Evolutionary conservation across 2,888 invertebrate species (phyloP), one percentile per base, ranked within the genome.

Genomic region (Ischnura elegans): DNA sequence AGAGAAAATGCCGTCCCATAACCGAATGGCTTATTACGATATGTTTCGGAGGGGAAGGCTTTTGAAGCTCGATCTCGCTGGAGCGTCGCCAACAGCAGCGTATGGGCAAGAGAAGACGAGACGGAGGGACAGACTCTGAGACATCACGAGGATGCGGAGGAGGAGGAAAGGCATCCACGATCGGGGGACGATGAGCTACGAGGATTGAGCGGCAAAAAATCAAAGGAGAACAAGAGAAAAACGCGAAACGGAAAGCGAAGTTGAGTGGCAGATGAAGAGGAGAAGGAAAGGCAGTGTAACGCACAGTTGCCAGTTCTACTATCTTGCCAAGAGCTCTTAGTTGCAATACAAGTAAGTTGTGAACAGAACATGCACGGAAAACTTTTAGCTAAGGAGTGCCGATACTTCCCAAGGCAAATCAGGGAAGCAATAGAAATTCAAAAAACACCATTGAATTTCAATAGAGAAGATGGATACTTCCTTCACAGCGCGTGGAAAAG

Each of bases 201-300:
- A 25, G 76, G 76, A 76, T 76, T 36, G 36, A 36, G 36, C 76
- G 16, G 76, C 76, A 76, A 76, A 76, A 76, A 76, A 76, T n/a
- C 2, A 25, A 36, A 1, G 36, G 76, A 21, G 36, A 76, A 76
- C 0, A 76, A 36, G 36, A 36, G 3, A 76, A 76, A 76, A 76
- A 29, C 36, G 36, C 76, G 25, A 76, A 25, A 36, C 76, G 76
- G n/a, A 76, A 36, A 76, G 36, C 76, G 29, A 76, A 13, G 13
- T 29, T 36, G 36, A 76, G 36, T 25, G n/a, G 1, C 29, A 76
- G 76, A 36, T 29, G 13, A 10, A 76, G 36, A 29, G 76, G 16
- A 36, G 36, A 76, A 29, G 66, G 29, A 8, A 25, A 5, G 61
- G 25, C 25, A 25, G 36, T 36, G 19, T 13, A 10, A 25, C 10